phyloP scores from a whole-genome alignment of 1,140 invertebrate species.

The Euura saliciscinereae region DNA sequence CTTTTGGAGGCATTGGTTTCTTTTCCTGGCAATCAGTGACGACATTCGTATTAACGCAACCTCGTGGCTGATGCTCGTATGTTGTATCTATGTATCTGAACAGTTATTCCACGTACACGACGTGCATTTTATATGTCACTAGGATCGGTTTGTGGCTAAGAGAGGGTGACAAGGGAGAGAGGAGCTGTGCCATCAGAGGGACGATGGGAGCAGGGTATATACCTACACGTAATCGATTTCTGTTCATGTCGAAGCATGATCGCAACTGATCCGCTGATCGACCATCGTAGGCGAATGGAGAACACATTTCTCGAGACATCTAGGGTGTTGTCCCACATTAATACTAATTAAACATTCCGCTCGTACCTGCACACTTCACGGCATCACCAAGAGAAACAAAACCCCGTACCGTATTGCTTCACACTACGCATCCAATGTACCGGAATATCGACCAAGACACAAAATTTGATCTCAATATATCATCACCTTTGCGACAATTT shows the following conservation, averaged over 20 bases:
- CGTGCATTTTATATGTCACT: slow-evolving; percentile 21
- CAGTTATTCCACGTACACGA: slow-evolving; percentile 34
- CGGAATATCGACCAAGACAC: neutral
- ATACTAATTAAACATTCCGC: slow-evolving; percentile 2
- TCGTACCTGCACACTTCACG: neutral
- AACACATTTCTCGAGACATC: slow-evolving; percentile 7
- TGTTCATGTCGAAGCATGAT: neutral
- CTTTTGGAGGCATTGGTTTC: too few relatives aligned
- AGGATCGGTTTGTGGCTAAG: neutral
- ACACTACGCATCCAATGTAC: slow-evolving; percentile 2
- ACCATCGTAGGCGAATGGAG: neutral
- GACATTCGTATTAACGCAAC: neutral
- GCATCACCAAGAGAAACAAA: neutral
- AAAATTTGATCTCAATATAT: too few relatives aligned
- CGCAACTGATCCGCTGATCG: neutral
- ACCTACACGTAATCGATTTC: neutral
- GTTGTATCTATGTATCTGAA: slow-evolving; percentile 10
- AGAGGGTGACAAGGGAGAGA: neutral
- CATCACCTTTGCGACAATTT: too few relatives aligned
- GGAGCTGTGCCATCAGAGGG: neutral
- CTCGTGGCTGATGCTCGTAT: neutral
- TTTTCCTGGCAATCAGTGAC: neutral
- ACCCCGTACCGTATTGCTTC: neutral
- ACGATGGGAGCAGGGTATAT: neutral
- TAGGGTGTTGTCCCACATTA: slow-evolving; percentile 4